Base-by-base conservation (phyloP, 2,113 vertebrate species). In the Pundamilia nyererei region DNA sequence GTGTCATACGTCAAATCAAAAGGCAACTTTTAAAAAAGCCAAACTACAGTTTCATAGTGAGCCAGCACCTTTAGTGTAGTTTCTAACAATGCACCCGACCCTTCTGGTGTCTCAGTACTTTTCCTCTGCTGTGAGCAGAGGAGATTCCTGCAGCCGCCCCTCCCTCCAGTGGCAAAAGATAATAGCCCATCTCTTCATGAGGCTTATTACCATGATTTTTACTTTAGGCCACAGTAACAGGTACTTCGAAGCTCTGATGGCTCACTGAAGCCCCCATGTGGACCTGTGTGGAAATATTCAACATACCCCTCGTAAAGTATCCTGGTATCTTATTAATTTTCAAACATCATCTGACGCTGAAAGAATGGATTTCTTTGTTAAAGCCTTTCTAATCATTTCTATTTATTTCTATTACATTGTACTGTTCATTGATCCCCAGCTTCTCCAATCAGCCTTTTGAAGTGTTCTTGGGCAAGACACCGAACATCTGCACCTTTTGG, bases 181-280 rank as follows among this genome's bases (percentile, higher is more conserved):
- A 33, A 80, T 60, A 62, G 72, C 70, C 51, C 60, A 5, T 47
- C 42, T 83, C 13, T 12, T 85, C 55, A 53, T 70, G 40, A 55
- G 79, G 21, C 17, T 72, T 17, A 80, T 85, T 8, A 65, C 17
- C 42, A 26, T 29, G 42, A 12, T 35, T 77, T 45, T 31, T n/a
- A 11, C 21, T 80, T n/a, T 1, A 9, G n/a, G 72, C 21, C 47
- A 6, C n/a, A 72, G 31, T 14, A 45, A 40, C 40, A 14, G 47
- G 21, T 8, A 68, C 24, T 8, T 24, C 3, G 3, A 31, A 11
- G 38, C 55, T 72, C 7, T 5, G 15, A 70, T 31, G 80, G 93
- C 87, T 87, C 90, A 47, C 86, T 81, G 79, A 31, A 54, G 83
- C 92, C 91, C 85, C 89, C 91, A 33, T 65, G 91, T 86, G 92